A percentile compares a stretch with the other conserved stretches of the same genome.
Conservation (phyloP, 2,113 vertebrate genomes). For the Hippocampus comes region DNA sequence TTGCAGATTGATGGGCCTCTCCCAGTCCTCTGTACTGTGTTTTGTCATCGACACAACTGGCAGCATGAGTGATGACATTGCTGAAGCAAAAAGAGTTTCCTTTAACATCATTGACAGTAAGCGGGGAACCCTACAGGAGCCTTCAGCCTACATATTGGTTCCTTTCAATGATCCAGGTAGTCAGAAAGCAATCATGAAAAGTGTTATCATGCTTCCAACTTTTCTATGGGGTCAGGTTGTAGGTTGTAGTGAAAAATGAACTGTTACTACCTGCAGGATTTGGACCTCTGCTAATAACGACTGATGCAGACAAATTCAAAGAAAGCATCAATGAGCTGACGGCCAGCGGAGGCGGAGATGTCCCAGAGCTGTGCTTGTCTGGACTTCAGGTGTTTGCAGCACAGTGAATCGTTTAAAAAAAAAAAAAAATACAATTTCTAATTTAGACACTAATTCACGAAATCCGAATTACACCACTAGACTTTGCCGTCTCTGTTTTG, state of each 20-base stretch:
- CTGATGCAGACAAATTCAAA: slow-evolving; percentile 61
- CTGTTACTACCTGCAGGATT: slow-evolving; percentile 42
- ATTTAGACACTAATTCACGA: background rate
- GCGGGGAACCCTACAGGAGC: slow-evolving; percentile 52
- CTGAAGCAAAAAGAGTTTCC: slow-evolving; percentile 45
- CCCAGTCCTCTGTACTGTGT: slow-evolving; percentile 53
- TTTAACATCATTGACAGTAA: slow-evolving; percentile 62
- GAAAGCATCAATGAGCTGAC: slow-evolving; percentile 36
- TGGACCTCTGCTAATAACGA: slow-evolving; percentile 60
- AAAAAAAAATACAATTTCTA: background rate
- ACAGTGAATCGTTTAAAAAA: background rate
- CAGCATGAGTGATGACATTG: slow-evolving; percentile 64
- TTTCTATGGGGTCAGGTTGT: background rate
- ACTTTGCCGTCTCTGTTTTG: background rate
- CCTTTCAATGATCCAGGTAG: slow-evolving; percentile 69
- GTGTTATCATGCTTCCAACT: background rate
- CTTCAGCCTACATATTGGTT: slow-evolving; percentile 64
- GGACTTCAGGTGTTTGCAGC: slow-evolving; percentile 54
- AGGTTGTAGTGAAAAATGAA: background rate
- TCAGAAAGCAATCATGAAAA: background rate
- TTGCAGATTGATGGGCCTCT: slow-evolving; percentile 61
- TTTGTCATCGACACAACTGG: slow-evolving; percentile 73
- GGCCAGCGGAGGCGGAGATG: slow-evolving; percentile 57
- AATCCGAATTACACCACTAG: background rate
- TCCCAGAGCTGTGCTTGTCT: slow-evolving; percentile 60